These are phyloP conservation scores for Colossoma macropomum DNA, from an alignment of 2,113 vertebrate species.

Conservation along the genomic window DNA sequence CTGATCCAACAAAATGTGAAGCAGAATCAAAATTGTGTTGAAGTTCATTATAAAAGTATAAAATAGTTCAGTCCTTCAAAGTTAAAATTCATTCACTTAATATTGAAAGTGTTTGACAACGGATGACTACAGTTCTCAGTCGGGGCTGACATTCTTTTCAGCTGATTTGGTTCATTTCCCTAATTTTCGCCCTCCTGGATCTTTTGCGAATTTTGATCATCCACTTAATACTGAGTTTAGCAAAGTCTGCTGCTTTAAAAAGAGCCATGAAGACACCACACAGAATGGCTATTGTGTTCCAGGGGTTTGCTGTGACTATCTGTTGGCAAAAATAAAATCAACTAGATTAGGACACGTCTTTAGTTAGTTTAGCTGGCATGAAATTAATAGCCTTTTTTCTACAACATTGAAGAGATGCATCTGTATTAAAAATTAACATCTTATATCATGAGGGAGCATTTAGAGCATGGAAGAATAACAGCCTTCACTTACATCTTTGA, in stretches of 20 bases:
- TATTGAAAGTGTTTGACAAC: not conserved
- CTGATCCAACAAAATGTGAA: slow-evolving; percentile 16
- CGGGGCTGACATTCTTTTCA: slow-evolving; percentile 64
- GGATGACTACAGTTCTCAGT: not conserved
- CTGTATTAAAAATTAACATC: not conserved
- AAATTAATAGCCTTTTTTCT: not conserved
- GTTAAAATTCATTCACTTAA: slow-evolving; percentile 13
- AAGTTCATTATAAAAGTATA: slow-evolving; percentile 37
- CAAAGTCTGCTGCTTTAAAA: slow-evolving; percentile 96
- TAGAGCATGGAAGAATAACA: not conserved
- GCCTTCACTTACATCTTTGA: slow-evolving; percentile 84
- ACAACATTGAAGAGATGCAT: not conserved
- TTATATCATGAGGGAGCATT: not conserved
- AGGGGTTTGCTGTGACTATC: slow-evolving; percentile 96
- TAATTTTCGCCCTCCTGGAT: slow-evolving; percentile 82
- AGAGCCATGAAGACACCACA: slow-evolving; percentile 95
- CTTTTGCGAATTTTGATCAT: slow-evolving; percentile 92
- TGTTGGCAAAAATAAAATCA: slow-evolving; percentile 66
- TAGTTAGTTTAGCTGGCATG: not conserved
- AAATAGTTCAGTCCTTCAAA: not conserved
- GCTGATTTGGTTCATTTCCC: slow-evolving; percentile 83
- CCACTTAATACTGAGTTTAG: slow-evolving; percentile 93
- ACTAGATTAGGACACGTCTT: not conserved
- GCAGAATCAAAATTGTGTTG: not conserved
- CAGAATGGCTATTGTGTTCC: slow-evolving; percentile 92